Evolutionary conservation across 2,113 vertebrate genomes (phyloP).

Genomic region (Apaloderma vittatum): DNA sequence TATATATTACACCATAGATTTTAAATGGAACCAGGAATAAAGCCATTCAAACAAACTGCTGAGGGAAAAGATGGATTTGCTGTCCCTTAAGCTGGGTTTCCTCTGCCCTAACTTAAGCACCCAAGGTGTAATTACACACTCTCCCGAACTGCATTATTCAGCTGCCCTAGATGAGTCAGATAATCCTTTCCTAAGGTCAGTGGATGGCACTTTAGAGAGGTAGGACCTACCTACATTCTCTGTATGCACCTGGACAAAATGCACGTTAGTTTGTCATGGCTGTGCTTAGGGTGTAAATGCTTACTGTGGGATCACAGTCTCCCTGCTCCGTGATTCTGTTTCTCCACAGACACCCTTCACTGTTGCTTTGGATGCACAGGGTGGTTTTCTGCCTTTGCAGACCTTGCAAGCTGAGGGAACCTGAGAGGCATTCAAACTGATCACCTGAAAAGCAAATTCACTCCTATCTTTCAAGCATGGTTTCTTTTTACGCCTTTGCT

Average conservation of each 20-base stretch:
- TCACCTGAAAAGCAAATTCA: background rate
- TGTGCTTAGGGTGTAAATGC: background rate
- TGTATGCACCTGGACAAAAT: rapidly evolving
- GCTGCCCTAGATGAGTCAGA: background rate
- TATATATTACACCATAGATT: background rate
- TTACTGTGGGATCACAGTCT: rapidly evolving
- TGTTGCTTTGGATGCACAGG: background rate
- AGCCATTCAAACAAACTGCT: background rate
- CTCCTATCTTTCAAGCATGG: background rate
- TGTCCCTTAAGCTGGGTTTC: background rate
- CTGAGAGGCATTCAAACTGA: background rate
- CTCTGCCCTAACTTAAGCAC: background rate
- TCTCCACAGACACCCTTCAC: background rate
- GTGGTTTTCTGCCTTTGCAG: background rate
- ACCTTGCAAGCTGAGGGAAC: background rate
- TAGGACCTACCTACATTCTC: background rate
- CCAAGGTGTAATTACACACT: background rate
- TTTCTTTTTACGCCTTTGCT: background rate
- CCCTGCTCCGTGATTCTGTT: background rate
- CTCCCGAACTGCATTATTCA: background rate
- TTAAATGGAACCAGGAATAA: background rate
- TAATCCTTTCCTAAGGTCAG: background rate
- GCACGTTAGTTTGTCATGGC: background rate
- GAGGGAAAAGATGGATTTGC: background rate
- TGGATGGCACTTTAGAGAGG: rapidly evolving